Evolutionary conservation across 2,888 invertebrate genomes (phyloP), one percentile per base, ranked within the genome.

Genomic region (Eristalis intricaria): DNA sequence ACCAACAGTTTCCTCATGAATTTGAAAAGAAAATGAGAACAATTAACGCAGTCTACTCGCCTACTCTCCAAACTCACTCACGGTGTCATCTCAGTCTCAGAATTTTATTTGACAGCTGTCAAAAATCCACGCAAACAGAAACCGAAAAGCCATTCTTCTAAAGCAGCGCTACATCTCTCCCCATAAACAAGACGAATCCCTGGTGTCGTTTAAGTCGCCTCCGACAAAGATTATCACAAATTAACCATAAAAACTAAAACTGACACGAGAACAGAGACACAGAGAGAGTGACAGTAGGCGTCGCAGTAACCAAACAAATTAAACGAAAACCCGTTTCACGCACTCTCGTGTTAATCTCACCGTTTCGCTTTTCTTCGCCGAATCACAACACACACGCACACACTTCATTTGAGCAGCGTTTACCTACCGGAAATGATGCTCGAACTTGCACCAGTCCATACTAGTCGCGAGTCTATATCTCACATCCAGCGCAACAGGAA

Each of bases 401-500:
- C 15, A 63, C 29, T 19, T 1, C 32, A n/a, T 13, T 13, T 75
- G 60, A 15, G 15, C 22, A 61, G 13, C 32, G 15, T n/a, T 50
- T 23, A 69, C 61, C 63, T 77, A 69, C 63, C 77, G 69, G 69
- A 69, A 69, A 69, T 26, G 68, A 69, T 66, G 19, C 19, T 43
- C 32, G 8, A 43, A 19, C 50, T 38, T 32, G 32, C 32, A 7
- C 19, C 32, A 13, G 35, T 29, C n/a, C 11, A 64, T 32, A 7
- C 38, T 3, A 4, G 5, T 61, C 26, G 35, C 61, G 50, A 73
- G 66, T 35, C 23, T 32, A 68, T 71, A 77, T 76, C 32, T 23
- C 63, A 64, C 50, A 11, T 61, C 15, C n/a, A 32, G 32, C 63
- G 50, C 77, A 60, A 70, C 65, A 80, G 75, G 75, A 80, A 84